Base-by-base conservation (phyloP, 2,888 invertebrate species). In the Dorcus parallelipipedus region DNA sequence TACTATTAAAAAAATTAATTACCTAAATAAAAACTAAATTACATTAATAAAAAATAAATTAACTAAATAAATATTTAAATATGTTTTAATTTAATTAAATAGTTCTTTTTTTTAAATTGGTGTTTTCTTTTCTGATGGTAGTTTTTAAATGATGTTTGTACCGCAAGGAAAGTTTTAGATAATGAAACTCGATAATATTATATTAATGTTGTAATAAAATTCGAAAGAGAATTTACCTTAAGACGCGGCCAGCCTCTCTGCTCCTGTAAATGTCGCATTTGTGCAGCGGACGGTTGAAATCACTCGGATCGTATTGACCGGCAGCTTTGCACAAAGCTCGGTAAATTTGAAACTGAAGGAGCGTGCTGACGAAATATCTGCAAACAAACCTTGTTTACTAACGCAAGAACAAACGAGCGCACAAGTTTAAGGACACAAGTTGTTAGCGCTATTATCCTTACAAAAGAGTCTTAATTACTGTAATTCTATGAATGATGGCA, bases 271-370 rank as follows among this genome's bases (percentile, higher is more conserved):
- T 90, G 78, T 96, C 95, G 76, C 96, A 97, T 73, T 90, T 91
- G 80, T 96, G 93, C 42, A 97, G 81, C 0, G 93, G 90, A 52
- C 85, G 84, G 4, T 83, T 78, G 0, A 86, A 82, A 74, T 93
- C 89, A 1, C 85, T 83, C 0, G 88, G 87, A 61, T 88, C 88
- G 77, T 89, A 91, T 77, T 95, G 91, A 0, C 90, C 90, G 1
- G 95, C 90, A 0, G 88, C 86, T 59, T 84, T 85, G 74, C 97
- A 97, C 65, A 96, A 80, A 0, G 93, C 85, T 38, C 92, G 84
- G 80, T 94, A 91, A 55, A 97, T 87, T 80, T 96, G 96, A 83
- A 96, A 97, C 81, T 97, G 96, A 10, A 97, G 84, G 8, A 97
- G 84, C 5, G 91, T 91, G 71, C 92, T 91, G 64, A 96, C 92